Evolutionary conservation across 2,113 vertebrate genomes (phyloP).

Genomic region (Asarcornis scutulata): DNA sequence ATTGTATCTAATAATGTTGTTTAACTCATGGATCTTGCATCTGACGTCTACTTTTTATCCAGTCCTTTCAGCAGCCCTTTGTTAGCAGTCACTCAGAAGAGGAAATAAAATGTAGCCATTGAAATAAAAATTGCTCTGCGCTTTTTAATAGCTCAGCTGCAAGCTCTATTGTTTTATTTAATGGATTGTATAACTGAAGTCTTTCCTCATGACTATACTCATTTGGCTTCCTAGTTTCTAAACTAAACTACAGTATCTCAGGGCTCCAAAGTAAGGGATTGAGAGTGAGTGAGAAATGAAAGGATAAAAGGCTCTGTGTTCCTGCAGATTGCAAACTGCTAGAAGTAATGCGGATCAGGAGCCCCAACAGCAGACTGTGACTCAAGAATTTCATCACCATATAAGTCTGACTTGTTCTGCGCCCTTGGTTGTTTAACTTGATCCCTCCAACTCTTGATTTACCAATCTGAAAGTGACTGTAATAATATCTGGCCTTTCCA

Average conservation of each 20-base stretch:
- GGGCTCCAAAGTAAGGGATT: constrained; percentile 69
- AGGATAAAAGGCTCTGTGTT: constrained; percentile 48
- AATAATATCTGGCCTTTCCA: background rate
- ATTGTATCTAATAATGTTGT: constrained; percentile 91
- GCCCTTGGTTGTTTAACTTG: background rate
- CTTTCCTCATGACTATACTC: constrained; percentile 85
- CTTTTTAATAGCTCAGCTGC: constrained; percentile 91
- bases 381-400: background rate
- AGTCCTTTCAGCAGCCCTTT: constrained; percentile 87
- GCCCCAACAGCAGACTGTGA: background rate
- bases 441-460: background rate
- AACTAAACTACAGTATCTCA: constrained; percentile 79
- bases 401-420: background rate
- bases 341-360: background rate
- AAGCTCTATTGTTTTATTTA: constrained; percentile 88
- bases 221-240: constrained; percentile 83
- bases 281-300: constrained; percentile 9
- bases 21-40: constrained; percentile 89
- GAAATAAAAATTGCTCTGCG: constrained; percentile 89
- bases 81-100: constrained; percentile 88
- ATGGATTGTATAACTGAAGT: constrained; percentile 88
- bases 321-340: constrained; percentile 26
- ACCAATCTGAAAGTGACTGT: background rate
- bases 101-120: constrained; percentile 90
- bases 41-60: constrained; percentile 89